phyloP scores from a whole-genome alignment of 2,797 vertebrate genomes.

The Iguana delicatissima region DNA sequence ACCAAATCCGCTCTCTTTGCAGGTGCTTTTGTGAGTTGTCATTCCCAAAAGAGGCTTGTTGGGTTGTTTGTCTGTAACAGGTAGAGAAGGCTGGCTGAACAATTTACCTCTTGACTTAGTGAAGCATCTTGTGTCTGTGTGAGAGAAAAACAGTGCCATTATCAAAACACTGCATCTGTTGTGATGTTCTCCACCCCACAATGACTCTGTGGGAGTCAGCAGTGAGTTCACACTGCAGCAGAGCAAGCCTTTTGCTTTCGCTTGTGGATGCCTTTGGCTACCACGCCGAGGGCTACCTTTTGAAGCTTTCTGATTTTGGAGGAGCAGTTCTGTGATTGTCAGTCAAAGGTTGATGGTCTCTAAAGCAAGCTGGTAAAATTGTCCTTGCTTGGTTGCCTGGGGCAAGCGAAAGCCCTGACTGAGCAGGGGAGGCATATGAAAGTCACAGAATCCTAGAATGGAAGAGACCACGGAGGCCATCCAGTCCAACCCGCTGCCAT shows the following conservation, averaged over 20 bases:
- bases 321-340: too few species aligned
- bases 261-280: background rate
- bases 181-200: constrained; percentile 29
- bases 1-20: background rate
- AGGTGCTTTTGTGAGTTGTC: constrained; percentile 39
- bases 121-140: constrained; percentile 44
- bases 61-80: constrained; percentile 22
- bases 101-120: constrained; percentile 59
- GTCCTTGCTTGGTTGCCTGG: too few species aligned
- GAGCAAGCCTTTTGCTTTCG: background rate
- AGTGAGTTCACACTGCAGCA: background rate
- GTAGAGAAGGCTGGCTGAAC: constrained; percentile 54
- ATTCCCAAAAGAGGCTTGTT: constrained; percentile 49
- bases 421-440: too few species aligned
- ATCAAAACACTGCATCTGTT: constrained; percentile 54
- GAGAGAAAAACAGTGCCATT: constrained; percentile 44
- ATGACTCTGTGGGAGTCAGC: constrained; percentile 19
- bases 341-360: too few species aligned
- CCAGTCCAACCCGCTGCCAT: too few species aligned
- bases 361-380: too few species aligned
- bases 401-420: too few species aligned
- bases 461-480: too few species aligned
- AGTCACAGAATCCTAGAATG: too few species aligned
- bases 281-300: too few species aligned
- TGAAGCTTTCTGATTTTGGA: background rate